Base-by-base conservation (phyloP, 23 tunicate genomes). In the Phallusia fumigata region DNA sequence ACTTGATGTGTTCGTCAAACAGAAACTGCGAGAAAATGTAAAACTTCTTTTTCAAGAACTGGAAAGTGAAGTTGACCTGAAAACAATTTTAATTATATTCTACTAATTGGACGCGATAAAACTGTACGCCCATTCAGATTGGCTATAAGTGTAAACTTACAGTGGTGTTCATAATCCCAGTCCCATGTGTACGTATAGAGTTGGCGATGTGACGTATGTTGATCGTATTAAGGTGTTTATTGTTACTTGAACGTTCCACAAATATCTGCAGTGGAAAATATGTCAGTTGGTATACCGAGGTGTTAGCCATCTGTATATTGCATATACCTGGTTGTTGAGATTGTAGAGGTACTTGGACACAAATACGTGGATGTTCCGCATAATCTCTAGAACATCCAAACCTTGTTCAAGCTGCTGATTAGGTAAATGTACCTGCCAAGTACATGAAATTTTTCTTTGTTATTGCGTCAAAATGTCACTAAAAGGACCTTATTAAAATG, bases 91-190 rank as follows among this genome's bases (percentile, higher is more conserved):
- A 3, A 40, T 40, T 40, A 10, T 40, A 40, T 10, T 10, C 10
- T 40, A 40, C 47, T 10, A 40, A 40, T 40, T 40, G 10, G 47
- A 40, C 10, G 10, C n/a, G n/a, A n/a, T n/a, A n/a, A n/a, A n/a
- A n/a, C n/a, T n/a, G n/a, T n/a, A n/a, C n/a, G n/a, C n/a, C n/a
- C n/a, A n/a, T n/a, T n/a, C n/a, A n/a, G n/a, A n/a, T n/a, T n/a
- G n/a, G n/a, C n/a, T n/a, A n/a, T n/a, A n/a, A n/a, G 15, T 31
- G 28, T 33, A 33, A 33, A 82, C 78, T 88, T 65, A 93, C 98
- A 81, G 98, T 93, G 65, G 98, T 93, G 86, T 93, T 93, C 90
- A 93, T 93, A 83, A 93, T 93, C 10, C 98, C 98, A 0, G 93
- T 93, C 47, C 98, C 98, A 73, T 93, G 98, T 8, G 98, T 93